Conservation (phyloP, 2,888 invertebrate species). For the Nemapogon koenigi region DNA sequence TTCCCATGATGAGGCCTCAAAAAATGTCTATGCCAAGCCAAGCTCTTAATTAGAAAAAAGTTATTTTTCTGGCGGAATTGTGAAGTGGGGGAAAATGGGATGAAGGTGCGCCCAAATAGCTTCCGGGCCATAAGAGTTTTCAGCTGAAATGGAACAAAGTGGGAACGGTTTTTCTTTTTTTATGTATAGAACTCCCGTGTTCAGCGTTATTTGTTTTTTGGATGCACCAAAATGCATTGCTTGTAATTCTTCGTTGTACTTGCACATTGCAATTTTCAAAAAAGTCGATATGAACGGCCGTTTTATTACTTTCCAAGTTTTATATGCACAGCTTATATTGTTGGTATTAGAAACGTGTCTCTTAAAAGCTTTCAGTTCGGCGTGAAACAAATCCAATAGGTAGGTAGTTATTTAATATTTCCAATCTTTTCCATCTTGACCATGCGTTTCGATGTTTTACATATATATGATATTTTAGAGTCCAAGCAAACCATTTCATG, state of each 20-base stretch:
- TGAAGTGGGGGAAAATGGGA: conserved; percentile 11
- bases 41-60: conserved; percentile 11
- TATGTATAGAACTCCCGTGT: conserved; percentile 15
- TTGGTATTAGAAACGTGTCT: conserved; percentile 11
- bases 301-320: background rate
- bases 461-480: no score
- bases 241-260: conserved; percentile 11
- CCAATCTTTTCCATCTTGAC: no score
- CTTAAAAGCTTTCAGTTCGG: no score
- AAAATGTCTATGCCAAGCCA: conserved; percentile 14
- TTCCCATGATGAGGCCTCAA: conserved; percentile 11
- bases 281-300: background rate
- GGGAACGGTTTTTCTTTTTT: conserved; percentile 12
- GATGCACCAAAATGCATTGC: conserved; percentile 13
- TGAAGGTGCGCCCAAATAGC: conserved; percentile 18
- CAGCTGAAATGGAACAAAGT: conserved; percentile 15
- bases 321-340: conserved; percentile 12
- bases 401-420: no score
- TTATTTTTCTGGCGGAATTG: conserved; percentile 14
- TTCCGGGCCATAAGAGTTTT: conserved; percentile 14
- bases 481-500: no score
- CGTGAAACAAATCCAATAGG: no score
- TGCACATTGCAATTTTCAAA: conserved; percentile 10
- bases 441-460: no score
- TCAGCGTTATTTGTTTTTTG: conserved; percentile 15